Base-by-base conservation (phyloP, 1,140 invertebrate species). In the Megathymus violae region DNA sequence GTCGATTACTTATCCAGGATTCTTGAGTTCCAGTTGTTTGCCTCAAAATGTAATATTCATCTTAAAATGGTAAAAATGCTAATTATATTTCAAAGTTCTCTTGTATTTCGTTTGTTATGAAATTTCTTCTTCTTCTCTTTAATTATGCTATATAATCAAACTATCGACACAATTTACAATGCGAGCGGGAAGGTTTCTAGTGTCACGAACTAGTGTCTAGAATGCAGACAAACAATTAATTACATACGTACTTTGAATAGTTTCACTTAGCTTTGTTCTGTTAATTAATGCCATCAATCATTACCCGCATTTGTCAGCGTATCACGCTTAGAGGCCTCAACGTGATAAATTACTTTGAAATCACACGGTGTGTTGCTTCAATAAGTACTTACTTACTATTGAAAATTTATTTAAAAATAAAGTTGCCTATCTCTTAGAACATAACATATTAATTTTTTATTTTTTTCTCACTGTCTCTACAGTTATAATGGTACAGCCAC, bases 211-310 rank as follows among this genome's bases (percentile, higher is more conserved):
- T 34, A 2, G 1, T 27, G 46, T 48, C 13, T 34, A 4, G 19
- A 27, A 47, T 47, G 44, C 7, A 47, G 44, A 48, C 25, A 34
- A 48, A 25, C 14, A 10, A 15, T 15, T 48, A 34, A 34, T 48
- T 48, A 48, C 25, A 16, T 15, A 48, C 9, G 27, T 47, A 47
- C 22, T 36, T 16, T 22, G 46, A 34, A 48, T 48, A 25, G 46
- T 48, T 48, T 48, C 46, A 48, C 46, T 48, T 31, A 48, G 46
- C 13, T 31, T 48, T 48, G 46, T 31, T 48, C 46, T 31, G 46
- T 48, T 48, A 48, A 48, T 48, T 48, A 48, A 48, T 48, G 25
- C 25, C 25, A 48, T 48, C 46, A 48, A 48, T 48, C 46, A 48
- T 48, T 34, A 15, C 25, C 22, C 13, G 14, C 31, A 34, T 48